Percentiles rank a stretch among this genome's conserved stretches.
Conservation (phyloP, 2,797 vertebrate genomes). For the Sebastes cheni region DNA sequence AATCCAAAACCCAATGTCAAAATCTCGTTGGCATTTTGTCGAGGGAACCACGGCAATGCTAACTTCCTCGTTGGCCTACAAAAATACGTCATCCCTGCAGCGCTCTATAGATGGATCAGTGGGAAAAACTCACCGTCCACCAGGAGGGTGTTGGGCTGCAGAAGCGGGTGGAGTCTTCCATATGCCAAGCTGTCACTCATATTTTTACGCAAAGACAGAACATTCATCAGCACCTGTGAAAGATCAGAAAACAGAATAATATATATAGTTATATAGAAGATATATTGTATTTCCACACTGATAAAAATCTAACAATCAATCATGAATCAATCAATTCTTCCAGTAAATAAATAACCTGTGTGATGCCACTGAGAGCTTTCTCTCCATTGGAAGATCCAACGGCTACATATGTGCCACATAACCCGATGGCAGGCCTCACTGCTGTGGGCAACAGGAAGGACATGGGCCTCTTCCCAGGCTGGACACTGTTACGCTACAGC, state of each 20-base stretch:
- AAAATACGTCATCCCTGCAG: too few relatives aligned
- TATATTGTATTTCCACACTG: neutral
- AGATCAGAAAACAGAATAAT: neutral
- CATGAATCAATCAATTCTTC: neutral
- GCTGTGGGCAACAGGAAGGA: conserved; percentile 95
- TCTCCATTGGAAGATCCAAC: conserved; percentile 91
- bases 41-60: too few relatives aligned
- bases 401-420: conserved; percentile 94
- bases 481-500: conserved; percentile 86
- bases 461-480: conserved; percentile 90
- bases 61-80: too few relatives aligned
- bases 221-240: conserved; percentile 92
- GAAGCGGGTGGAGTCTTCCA: conserved; percentile 92
- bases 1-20: too few relatives aligned
- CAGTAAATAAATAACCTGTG: conserved; percentile 84
- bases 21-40: too few relatives aligned
- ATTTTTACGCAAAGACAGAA: conserved; percentile 92
- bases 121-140: conserved; percentile 91
- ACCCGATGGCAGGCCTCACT: conserved; percentile 89
- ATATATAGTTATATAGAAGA: neutral
- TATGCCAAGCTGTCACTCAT: conserved; percentile 93
- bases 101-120: neutral
- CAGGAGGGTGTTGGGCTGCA: conserved; percentile 88
- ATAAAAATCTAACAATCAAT: neutral
- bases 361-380: conserved; percentile 90